These are phyloP conservation scores for Plebejus argus DNA, from an alignment of 2,888 invertebrate genomes.

Conservation along the genomic window DNA sequence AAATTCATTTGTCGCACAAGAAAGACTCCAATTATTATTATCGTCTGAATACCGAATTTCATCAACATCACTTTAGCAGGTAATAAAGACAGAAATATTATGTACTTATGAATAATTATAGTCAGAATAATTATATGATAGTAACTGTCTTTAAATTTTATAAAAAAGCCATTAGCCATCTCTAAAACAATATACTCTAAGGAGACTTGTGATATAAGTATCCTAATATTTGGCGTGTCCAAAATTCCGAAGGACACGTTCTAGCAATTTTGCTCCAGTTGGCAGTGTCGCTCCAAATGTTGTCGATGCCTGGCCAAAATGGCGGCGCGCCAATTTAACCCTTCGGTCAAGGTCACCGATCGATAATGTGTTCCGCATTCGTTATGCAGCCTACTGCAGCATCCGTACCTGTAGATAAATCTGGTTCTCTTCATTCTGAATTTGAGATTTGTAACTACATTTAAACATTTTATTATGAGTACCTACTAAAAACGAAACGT, in stretches of 20 bases:
- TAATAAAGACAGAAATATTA: no score
- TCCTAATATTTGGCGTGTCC: neutral
- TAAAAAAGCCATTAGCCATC: neutral
- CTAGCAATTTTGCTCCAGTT: constrained; percentile 1
- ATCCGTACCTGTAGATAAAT: neutral
- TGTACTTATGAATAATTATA: no score
- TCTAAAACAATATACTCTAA: neutral
- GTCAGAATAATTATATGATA: no score
- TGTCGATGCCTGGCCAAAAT: constrained; percentile 8
- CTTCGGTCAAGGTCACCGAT: constrained; percentile 25
- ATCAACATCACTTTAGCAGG: no score
- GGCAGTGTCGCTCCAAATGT: constrained; percentile 19
- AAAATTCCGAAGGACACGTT: neutral
- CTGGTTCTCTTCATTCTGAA: no score
- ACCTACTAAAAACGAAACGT: no score
- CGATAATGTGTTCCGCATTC: neutral
- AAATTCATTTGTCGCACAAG: no score
- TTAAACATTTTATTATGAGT: no score
- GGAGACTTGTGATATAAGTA: no score
- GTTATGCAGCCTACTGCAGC: neutral
- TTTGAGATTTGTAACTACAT: no score
- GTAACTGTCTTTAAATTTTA: neutral
- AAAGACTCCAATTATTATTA: no score
- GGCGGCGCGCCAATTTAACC: constrained; percentile 23
- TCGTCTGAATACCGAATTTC: no score